Base-by-base conservation (phyloP, 2,797 vertebrate species). In the Megaceryle alcyon region DNA sequence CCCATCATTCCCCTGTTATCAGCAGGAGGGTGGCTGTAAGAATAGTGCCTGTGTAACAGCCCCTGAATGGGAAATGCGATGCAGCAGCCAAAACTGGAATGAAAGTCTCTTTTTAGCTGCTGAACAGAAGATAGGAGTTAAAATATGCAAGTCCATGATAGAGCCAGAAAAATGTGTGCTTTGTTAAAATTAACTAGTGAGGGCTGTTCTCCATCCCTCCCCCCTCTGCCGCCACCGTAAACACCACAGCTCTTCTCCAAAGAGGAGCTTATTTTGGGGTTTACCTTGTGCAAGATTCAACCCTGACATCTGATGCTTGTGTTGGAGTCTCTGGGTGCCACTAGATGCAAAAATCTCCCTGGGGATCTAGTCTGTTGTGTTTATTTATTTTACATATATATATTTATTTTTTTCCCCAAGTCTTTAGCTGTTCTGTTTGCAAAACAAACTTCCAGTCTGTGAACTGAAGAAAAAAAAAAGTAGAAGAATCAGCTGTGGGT, bases 101-200 rank as follows among this genome's bases (percentile, higher is more conserved):
- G 86, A 97, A 97, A 97, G 96, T 88, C 92, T 96, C 97, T 95
- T 97, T 98, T 96, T 96, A 94, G 97, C 96, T 86, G 96, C 91
- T 85, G 90, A 96, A 86, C 83, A 88, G 59, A 93, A 95, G 96
- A 96, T 39, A 94, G 96, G 82, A 97, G 94, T 82, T 97, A 97
- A 97, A 98, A 97, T 95, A 94, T 89, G 70, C 96, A 82, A 73
- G 92, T 12, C 85, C 44, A 7, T 59, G 82, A 66, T 0, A 26
- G 86, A 96, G 96, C 92, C 96, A 95, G 94, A 57, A 96, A 96
- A 96, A 95, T 70, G 93, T 69, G 95, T 3, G 70, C 91, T 79
- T 89, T 89, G 90, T 95, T 84, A 92, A 94, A 97, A 93, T 44
- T 5, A 92, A 84, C 89, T 35, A 17, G 44, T 14, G 71, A 96